phyloP scores from a whole-genome alignment of 2,797 vertebrate genomes.

The Labeo calbasu region DNA sequence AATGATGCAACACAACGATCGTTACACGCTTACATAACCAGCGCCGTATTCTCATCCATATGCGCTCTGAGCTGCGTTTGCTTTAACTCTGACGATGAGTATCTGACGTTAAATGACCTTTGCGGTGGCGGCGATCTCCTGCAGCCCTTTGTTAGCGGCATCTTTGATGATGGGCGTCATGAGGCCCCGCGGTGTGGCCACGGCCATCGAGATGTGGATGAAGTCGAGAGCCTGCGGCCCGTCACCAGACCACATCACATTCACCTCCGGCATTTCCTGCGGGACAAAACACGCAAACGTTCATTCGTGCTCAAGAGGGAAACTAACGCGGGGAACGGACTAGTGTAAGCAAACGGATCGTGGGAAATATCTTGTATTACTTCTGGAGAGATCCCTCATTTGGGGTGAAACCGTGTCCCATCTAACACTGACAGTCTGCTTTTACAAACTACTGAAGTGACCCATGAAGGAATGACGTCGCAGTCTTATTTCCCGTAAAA shows the following conservation, averaged over 20 bases:
- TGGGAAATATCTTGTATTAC: neutral
- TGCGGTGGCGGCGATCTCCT: conserved; percentile 87
- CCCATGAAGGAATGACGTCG: neutral
- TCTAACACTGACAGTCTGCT: neutral
- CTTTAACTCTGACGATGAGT: neutral
- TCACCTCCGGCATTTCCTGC: conserved; percentile 94
- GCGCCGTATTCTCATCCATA: neutral
- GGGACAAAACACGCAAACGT: neutral
- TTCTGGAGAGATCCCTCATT: too few relatives aligned
- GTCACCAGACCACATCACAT: conserved; percentile 88
- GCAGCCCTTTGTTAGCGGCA: conserved; percentile 88
- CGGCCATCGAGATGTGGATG: conserved; percentile 92
- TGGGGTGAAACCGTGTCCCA: too few relatives aligned
- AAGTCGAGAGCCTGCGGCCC: conserved; percentile 83
- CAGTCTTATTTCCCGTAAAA: neutral
- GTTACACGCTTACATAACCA: too few relatives aligned
- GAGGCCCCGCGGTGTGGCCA: conserved; percentile 92
- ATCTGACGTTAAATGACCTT: conserved; percentile 76
- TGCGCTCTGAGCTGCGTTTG: neutral
- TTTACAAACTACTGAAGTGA: neutral
- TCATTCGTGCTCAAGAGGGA: neutral
- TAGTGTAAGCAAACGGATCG: too few relatives aligned
- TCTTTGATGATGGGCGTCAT: conserved; percentile 94
- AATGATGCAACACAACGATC: neutral
- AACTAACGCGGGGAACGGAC: too few relatives aligned